Percentiles rank a stretch among this genome's conserved stretches.
Conservation (phyloP, 2,797 vertebrate genomes). For the Thalassophryne amazonica region DNA sequence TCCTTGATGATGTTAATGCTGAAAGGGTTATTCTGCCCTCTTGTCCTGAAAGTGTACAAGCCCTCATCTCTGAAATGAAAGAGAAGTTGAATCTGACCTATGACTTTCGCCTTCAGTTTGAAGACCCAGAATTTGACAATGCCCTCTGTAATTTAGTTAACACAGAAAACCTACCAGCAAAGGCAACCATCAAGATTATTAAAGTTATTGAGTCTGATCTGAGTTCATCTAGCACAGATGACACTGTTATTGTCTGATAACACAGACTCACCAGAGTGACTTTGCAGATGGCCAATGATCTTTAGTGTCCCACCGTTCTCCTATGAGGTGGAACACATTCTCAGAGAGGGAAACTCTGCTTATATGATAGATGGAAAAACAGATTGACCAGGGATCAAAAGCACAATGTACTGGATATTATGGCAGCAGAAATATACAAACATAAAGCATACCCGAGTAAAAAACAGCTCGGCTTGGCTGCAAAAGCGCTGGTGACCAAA, state of each 20-base stretch:
- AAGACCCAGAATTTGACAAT: neutral
- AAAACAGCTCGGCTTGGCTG: conserved; percentile 3
- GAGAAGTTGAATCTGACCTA: neutral
- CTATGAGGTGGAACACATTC: no score
- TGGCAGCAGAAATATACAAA: conserved; percentile 21
- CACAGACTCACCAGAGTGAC: neutral
- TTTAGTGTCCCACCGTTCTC: conserved; percentile 22
- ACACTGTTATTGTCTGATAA: neutral
- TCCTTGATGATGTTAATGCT: neutral
- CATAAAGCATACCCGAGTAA: conserved; percentile 24
- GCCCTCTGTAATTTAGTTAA: neutral
- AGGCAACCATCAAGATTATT: neutral
- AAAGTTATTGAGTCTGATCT: neutral
- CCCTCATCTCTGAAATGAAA: conserved; percentile 1
- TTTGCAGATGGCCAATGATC: conserved; percentile 6
- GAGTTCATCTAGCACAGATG: neutral
- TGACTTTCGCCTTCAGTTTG: neutral
- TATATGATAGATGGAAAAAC: neutral
- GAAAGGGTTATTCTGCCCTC: conserved; percentile 1
- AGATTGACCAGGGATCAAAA: conserved; percentile 19
- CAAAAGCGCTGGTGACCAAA: conserved; percentile 25
- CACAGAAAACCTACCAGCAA: neutral
- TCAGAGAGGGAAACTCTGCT: conserved; percentile 12
- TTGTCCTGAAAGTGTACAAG: conserved; percentile 5
- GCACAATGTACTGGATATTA: conserved; percentile 16